Base-by-base conservation (phyloP, 1,140 invertebrate genomes). In the Nephotettix cincticeps region DNA sequence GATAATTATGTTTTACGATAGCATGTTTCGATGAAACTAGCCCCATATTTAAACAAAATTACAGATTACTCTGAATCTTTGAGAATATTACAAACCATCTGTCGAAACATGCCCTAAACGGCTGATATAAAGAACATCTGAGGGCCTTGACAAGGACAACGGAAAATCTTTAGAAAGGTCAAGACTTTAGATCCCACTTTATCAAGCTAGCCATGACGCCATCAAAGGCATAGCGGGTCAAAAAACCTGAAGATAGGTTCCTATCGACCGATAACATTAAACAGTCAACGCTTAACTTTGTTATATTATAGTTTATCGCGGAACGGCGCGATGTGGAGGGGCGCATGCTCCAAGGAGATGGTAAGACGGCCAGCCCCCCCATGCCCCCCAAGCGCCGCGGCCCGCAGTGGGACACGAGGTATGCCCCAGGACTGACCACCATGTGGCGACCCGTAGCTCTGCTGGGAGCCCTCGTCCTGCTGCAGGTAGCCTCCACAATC, bases 381-480 rank as follows among this genome's bases (percentile, higher is more conserved):
- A 9, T n/a, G 9, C 47, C 47, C 19, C 19, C 4, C 47, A 4
- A 61, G 23, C 6, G 14, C 14, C 21, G 13, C 21, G 2, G 25
- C 14, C 25, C 56, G 21, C 56, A 61, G 56, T 61, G 14, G 56
- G 14, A 11, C 56, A 9, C 56, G 4, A 61, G 56, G 21, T n/a
- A 61, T 61, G 56, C 56, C n/a, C 25, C 2, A 61, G 14, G 56
- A 14, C 25, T 61, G 56, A 61, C 27, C 47, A n/a, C n/a, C 47
- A 61, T 61, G 56, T 61, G 56, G 56, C 23, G 23, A 21, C 56
- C 56, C 21, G 14, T 61, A 29, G 56, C 27, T 29, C 56, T 61
- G 3, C 56, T 61, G 28, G 56, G 56, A 61, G 56, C 56, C 4
- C 14, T 23, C 25, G 13, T 61, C 56, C 56, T 61, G 13, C 56